Conservation (phyloP, 2,888 invertebrate species). For the Onchidella celtica region DNA sequence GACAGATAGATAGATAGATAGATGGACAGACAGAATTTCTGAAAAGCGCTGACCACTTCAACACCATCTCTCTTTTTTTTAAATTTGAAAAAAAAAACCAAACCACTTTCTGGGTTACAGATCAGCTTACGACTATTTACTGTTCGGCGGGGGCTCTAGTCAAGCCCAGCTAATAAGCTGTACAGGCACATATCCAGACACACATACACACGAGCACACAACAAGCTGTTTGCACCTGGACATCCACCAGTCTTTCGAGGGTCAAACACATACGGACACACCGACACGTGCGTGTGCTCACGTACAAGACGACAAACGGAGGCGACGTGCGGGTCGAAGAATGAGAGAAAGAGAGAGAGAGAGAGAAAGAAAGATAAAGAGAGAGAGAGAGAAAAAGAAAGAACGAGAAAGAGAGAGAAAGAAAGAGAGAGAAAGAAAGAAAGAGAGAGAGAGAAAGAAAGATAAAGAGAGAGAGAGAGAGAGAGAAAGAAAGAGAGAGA, state of each 20-base stretch:
- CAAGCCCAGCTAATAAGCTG: too few relatives aligned
- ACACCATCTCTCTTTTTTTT: too few relatives aligned
- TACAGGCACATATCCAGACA: background rate
- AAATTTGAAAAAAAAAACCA: too few relatives aligned
- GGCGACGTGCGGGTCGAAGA: background rate
- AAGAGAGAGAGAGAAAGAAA: slow-evolving; percentile 2
- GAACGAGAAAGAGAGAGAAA: background rate
- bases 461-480: background rate
- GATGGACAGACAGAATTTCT: too few relatives aligned
- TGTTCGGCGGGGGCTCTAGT: too few relatives aligned
- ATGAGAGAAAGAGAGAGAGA: slow-evolving; percentile 5
- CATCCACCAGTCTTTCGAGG: too few relatives aligned
- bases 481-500: background rate
- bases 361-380: background rate
- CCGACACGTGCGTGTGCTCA: background rate
- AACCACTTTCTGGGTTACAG: too few relatives aligned
- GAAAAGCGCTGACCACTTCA: too few relatives aligned
- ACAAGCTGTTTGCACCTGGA: too few relatives aligned
- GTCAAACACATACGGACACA: background rate
- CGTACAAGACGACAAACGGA: background rate
- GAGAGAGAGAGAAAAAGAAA: slow-evolving; percentile 1
- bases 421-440: background rate
- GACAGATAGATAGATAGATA: too few relatives aligned
- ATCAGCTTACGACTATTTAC: too few relatives aligned
- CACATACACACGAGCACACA: background rate